These are phyloP conservation scores for Brachirus orientalis DNA, from an alignment of 2,113 vertebrate genomes.

Conservation along the genomic window DNA sequence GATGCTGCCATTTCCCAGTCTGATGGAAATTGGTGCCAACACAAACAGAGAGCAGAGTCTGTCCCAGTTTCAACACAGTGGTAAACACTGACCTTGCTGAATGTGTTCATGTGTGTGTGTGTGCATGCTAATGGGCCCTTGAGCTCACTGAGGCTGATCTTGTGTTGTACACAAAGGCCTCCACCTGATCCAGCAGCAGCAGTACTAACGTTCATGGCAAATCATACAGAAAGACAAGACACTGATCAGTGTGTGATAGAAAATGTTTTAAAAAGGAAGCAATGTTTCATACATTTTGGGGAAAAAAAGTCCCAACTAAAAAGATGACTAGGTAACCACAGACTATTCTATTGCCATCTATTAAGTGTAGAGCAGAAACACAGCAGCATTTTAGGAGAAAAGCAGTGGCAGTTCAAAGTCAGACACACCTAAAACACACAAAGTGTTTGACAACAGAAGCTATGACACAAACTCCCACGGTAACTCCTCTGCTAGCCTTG, in stretches of 20 bases:
- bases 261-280: background rate
- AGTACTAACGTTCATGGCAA: background rate
- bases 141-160: slow-evolving; percentile 5
- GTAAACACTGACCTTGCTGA: background rate
- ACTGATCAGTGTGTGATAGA: background rate
- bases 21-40: background rate
- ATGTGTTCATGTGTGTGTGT: slow-evolving; percentile 4
- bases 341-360: too few relatives aligned
- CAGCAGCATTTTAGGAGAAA: background rate
- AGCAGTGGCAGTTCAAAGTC: slow-evolving; percentile 14
- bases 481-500: slow-evolving; percentile 2
- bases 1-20: background rate
- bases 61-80: background rate
- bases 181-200: too few relatives aligned
- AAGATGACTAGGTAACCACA: too few relatives aligned
- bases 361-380: too few relatives aligned
- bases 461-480: slow-evolving; percentile 23
- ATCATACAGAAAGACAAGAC: slow-evolving; percentile 4
- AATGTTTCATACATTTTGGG: background rate
- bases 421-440: slow-evolving; percentile 65
- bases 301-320: too few relatives aligned
- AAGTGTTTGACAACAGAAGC: slow-evolving; percentile 41
- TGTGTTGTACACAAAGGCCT: background rate
- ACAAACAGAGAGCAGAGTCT: slow-evolving; percentile 2
- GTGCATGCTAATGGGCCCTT: slow-evolving; percentile 9